Base-by-base conservation (phyloP, 2,888 invertebrate species). In the Dusona sp. region DNA sequence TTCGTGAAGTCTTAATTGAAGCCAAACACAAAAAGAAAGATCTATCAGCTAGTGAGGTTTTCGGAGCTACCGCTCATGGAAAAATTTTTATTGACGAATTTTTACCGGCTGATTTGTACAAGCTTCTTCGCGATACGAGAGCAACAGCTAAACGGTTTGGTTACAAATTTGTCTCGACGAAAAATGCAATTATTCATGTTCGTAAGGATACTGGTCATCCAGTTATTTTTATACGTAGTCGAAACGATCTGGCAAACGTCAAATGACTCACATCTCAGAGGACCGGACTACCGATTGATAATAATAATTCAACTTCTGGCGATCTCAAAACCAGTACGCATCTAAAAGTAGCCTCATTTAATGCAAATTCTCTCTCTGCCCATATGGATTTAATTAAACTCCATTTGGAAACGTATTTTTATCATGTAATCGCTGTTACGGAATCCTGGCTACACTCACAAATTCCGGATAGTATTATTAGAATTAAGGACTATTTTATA, bases 381-480 rank as follows among this genome's bases (percentile, higher is more conserved):
- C 72, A 33, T 36, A 33, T 74, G 19, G 65, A 65, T 36, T 36
- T 65, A 7, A 13, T 65, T 19, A 29, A 16, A 33, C 7, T 19
- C n/a, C 11, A 51, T 16, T 6, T n/a, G 6, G 51, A 16, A 0
- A 0, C 51, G 4, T n/a, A 51, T 7, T 51, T n/a, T 51, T 51
- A n/a, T n/a, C 51, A 51, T 8, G n/a, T 51, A 8, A 51, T 51
- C 0, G 51, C 51, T 1, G 9, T 51, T n/a, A n/a, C 22, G 7
- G 84, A 80, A 25, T 68, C 80, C 4, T 84, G 74, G 70, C 29
- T 84, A 0, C 25, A 80, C 3, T 19, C 45, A 7, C 9, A 29
- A 19, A 77, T 75, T 3, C 25, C 19, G 3, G 84, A 84, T 22
- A 51, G 16, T 48, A n/a, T 61, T 9, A 11, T 33, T 38, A 38